Conservation (phyloP, 37 sponge, comb jelly and placozoan genomes). For the Eunapius fragilis region DNA sequence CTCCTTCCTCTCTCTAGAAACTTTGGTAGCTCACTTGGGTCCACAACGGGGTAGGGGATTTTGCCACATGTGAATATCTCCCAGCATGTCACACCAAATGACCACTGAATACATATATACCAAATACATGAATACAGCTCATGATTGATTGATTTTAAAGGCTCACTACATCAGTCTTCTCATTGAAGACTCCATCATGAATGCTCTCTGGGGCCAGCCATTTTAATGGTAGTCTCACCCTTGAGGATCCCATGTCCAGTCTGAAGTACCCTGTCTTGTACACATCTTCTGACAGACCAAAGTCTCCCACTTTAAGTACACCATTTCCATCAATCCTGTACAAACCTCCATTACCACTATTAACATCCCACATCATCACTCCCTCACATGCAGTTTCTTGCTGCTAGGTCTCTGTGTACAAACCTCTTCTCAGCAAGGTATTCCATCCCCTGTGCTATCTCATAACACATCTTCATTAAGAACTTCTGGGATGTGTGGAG, state of each 20-base stretch:
- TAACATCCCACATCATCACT: no score
- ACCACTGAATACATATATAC: no score
- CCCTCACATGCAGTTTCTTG: no score
- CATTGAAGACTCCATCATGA: not conserved
- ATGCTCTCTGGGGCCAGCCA: conserved; percentile 9
- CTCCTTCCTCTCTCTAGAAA: conserved; percentile 13
- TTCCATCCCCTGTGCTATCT: no score
- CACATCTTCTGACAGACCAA: conserved; percentile 6
- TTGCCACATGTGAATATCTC: conserved; percentile 25
- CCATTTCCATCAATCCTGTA: not conserved
- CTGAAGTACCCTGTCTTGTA: not conserved
- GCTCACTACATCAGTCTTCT: not conserved
- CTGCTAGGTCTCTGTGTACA: no score
- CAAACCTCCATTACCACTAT: no score
- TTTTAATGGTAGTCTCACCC: not conserved
- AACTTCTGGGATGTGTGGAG: no score
- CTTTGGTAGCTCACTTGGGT: not conserved
- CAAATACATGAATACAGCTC: no score
- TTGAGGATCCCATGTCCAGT: not conserved
- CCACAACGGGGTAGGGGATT: conserved; percentile 32
- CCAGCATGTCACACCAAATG: conserved; percentile 53
- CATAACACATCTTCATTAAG: no score
- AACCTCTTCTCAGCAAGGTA: no score
- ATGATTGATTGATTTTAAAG: no score
- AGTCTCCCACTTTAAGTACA: not conserved